Base-by-base conservation (phyloP, 2,113 vertebrate genomes). In the Thomomys bottae region DNA sequence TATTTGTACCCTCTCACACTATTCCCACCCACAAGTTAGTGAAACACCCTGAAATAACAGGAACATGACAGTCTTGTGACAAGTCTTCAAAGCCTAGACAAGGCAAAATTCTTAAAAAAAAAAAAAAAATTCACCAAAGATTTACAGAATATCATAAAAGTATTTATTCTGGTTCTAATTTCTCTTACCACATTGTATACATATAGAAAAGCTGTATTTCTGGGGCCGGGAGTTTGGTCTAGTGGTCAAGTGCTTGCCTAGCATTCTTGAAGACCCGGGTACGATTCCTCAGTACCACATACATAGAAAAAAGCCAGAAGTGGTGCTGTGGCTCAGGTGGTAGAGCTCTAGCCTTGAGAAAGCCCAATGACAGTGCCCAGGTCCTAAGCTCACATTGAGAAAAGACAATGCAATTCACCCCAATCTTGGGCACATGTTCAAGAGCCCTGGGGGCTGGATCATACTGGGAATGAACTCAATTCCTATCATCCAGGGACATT, bases 371-470 rank as follows among this genome's bases (percentile, higher is more conserved):
- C n/a, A n/a, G n/a, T n/a, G n/a, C n/a, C n/a, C n/a, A n/a, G n/a
- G n/a, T n/a, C n/a, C n/a, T n/a, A n/a, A 92, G 59, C 75, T 88
- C 78, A 84, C 42, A 85, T 0, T 66, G 17, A 71, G 63, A 92
- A 91, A 92, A 32, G 85, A 49, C 8, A 63, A 84, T 57, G 57
- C 64, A 82, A 49, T 78, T 84, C 42, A 70, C 45, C 24, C 28
- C 36, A 45, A 72, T 73, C 49, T 20, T 83, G 24, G 8, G 42
- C 23, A 66, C 9, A 71, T 42, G 5, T 32, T 24, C 0, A 72
- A 86, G 67, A 9, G 6, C 5, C 20, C 17, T 15, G 28, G 36
- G 20, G 26, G 23, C 64, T 77, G 71, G 11, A 34, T n/a, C 21
- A 36, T 34, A 49, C 42, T 64, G 70, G 68, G 54, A 26, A 87